These are phyloP conservation scores for Pogonognathellus flavescens DNA, from an alignment of 1,140 invertebrate genomes.

Conservation along the genomic window DNA sequence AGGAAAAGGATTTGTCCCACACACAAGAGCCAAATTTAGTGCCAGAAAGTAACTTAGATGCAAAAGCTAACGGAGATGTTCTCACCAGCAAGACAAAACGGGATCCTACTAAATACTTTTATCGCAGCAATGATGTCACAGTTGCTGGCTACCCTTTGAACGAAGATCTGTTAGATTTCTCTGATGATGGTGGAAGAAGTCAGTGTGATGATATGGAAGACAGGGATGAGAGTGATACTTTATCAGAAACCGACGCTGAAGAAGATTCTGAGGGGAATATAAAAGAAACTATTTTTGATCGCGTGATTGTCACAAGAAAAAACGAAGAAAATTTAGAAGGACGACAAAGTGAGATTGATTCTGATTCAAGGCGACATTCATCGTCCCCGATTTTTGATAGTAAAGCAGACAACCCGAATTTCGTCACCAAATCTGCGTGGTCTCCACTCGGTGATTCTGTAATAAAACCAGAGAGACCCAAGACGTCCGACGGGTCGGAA, in stretches of 20 bases:
- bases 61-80: not conserved
- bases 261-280: slow-evolving; percentile 3
- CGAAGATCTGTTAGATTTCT: slow-evolving; percentile 15
- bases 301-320: not conserved
- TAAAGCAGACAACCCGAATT: slow-evolving; percentile 1
- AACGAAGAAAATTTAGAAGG: not conserved
- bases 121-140: slow-evolving; percentile 38
- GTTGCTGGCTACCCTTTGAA: slow-evolving; percentile 5
- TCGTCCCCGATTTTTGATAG: not conserved
- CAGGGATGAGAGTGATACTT: slow-evolving; percentile 22
- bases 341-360: slow-evolving; percentile 7
- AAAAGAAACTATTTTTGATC: slow-evolving; percentile 20
- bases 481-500: slow-evolving; percentile 71
- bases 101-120: slow-evolving; percentile 42
- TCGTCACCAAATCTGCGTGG: not conserved
- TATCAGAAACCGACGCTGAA: not conserved
- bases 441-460: not conserved
- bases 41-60: slow-evolving; percentile 15
- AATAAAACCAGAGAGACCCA: slow-evolving; percentile 5
- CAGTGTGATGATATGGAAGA: slow-evolving; percentile 11
- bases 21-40: slow-evolving; percentile 33
- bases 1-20: slow-evolving; percentile 35
- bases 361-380: not conserved
- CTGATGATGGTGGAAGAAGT: slow-evolving; percentile 15
- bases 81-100: not conserved